Evolutionary conservation across 1,140 invertebrate species (phyloP).

Genomic region (Chionoecetes opilio): DNA sequence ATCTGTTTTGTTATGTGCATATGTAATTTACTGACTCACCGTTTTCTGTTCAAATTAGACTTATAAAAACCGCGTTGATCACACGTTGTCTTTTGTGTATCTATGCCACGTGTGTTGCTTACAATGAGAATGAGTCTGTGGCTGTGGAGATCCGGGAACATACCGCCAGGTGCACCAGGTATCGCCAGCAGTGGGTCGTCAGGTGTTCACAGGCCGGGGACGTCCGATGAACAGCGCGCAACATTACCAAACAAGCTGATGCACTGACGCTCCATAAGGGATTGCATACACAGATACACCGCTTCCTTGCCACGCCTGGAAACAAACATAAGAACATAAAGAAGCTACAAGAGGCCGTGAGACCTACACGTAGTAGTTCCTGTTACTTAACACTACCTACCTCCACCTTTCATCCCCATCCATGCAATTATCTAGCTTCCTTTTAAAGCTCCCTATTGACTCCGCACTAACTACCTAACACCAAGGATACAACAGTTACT

Average conservation of each 20-base stretch:
- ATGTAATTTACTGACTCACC: background rate
- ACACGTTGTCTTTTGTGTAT: background rate
- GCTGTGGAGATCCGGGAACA: background rate
- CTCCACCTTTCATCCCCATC: too few species aligned
- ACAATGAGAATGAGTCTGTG: background rate
- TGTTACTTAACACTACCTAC: too few species aligned
- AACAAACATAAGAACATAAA: background rate
- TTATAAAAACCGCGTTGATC: background rate
- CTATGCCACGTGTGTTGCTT: background rate
- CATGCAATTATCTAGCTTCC: too few species aligned
- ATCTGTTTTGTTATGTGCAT: background rate
- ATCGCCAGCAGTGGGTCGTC: background rate
- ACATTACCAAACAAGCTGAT: constrained; percentile 9
- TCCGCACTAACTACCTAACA: too few species aligned
- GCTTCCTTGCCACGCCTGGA: background rate
- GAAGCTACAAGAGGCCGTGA: too few species aligned
- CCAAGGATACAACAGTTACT: too few species aligned
- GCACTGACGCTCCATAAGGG: background rate
- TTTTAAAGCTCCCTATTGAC: too few species aligned
- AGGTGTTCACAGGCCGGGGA: background rate
- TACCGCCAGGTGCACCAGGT: background rate
- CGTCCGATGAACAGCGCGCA: background rate
- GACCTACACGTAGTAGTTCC: too few species aligned
- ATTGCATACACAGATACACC: background rate
- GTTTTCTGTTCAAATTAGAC: background rate